phyloP scores from a whole-genome alignment of 1,140 invertebrate species.

The Microvelia longipes region DNA sequence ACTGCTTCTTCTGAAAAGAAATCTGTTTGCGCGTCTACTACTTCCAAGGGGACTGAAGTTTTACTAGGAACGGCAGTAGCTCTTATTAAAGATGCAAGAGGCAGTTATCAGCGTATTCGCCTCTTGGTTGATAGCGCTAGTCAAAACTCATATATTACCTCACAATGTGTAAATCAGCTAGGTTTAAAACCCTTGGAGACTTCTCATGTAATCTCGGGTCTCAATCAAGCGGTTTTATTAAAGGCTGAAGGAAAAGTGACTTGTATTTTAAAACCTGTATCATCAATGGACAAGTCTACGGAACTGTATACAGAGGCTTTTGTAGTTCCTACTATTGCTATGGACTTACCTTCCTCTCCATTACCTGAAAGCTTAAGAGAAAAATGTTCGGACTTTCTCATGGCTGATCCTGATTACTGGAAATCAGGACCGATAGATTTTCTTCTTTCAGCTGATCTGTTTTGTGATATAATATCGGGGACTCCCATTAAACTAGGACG shows the following conservation, averaged over 20 bases:
- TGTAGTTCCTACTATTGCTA: background rate
- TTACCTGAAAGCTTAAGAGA: background rate
- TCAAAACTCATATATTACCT: background rate
- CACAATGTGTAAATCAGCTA: background rate
- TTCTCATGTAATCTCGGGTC: background rate
- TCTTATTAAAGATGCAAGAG: background rate
- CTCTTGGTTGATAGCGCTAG: background rate
- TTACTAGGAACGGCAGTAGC: background rate
- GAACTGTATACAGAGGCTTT: background rate
- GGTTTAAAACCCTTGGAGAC: background rate
- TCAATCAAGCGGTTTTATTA: background rate
- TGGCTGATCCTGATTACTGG: background rate
- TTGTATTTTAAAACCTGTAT: background rate
- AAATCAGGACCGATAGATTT: background rate
- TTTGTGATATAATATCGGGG: background rate
- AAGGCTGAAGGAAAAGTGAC: background rate
- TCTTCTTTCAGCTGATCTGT: background rate
- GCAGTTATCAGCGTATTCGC: background rate
- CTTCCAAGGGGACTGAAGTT: background rate
- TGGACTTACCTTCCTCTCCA: background rate
- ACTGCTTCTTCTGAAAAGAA: background rate
- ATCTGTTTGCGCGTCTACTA: too few species aligned
- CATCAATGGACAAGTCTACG: background rate
- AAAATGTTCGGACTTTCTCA: background rate
- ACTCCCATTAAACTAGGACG: background rate